Evolutionary conservation across 1,140 invertebrate genomes (phyloP).

Genomic region (Hylaeus volcanicus): DNA sequence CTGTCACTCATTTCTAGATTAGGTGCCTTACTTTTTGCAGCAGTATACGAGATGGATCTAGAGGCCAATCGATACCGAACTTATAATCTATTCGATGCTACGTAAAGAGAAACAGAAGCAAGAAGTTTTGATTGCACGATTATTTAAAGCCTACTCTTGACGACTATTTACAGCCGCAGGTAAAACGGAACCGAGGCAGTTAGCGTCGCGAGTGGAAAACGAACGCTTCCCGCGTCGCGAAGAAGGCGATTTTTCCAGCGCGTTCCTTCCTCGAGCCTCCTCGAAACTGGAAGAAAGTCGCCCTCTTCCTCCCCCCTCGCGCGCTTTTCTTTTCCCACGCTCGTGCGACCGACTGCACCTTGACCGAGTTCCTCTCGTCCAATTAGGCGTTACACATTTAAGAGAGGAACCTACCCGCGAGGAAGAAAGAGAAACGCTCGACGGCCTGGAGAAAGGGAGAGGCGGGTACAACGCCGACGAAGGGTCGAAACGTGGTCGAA

Average conservation of each 20-base stretch:
- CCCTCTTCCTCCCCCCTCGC: conserved; percentile 15
- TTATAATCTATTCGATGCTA: too few species aligned
- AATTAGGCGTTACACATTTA: conserved; percentile 61
- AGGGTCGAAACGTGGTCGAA: conserved; percentile 4
- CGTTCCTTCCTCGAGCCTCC: background rate
- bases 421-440: conserved; percentile 4
- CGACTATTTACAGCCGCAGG: too few species aligned
- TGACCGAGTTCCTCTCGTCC: conserved; percentile 59
- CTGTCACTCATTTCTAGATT: too few species aligned
- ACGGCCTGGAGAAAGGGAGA: background rate
- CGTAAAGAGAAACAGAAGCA: too few species aligned
- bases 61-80: too few species aligned
- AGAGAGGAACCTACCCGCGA: conserved; percentile 25
- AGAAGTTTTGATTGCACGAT: too few species aligned
- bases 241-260: background rate
- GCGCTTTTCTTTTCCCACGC: conserved; percentile 65
- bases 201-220: background rate
- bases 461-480: background rate
- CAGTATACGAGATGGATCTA: too few species aligned
- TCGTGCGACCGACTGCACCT: conserved; percentile 62
- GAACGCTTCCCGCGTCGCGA: background rate
- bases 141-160: too few species aligned
- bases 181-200: background rate
- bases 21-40: too few species aligned
- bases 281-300: conserved; percentile 53